phyloP scores from a whole-genome alignment of 2,888 invertebrate species.

The Hetaerina titia region DNA sequence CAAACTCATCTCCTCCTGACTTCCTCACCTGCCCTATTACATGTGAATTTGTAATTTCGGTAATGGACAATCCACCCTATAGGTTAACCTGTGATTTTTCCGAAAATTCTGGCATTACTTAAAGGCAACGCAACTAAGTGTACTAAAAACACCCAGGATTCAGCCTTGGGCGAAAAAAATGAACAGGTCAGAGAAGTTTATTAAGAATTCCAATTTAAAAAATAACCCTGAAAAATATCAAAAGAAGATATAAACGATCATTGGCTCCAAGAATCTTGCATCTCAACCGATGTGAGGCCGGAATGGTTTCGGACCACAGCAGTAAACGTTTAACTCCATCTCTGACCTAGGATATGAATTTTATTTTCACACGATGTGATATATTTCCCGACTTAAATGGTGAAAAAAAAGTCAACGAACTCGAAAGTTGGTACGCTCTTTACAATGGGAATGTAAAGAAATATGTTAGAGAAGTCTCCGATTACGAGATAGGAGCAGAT shows the following conservation, averaged over 20 bases:
- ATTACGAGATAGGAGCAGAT: too few species aligned
- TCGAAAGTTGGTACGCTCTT: too few species aligned
- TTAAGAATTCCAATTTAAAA: too few species aligned
- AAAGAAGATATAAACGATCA: neutral
- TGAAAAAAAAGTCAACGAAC: too few species aligned
- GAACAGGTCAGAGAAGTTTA: too few species aligned
- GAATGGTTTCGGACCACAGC: neutral
- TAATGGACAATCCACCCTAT: too few species aligned
- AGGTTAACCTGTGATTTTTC: neutral
- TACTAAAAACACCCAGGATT: neutral
- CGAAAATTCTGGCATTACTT: neutral
- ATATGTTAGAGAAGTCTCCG: too few species aligned
- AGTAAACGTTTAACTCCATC: neutral
- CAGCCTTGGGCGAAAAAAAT: too few species aligned
- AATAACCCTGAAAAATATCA: too few species aligned
- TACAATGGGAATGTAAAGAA: too few species aligned
- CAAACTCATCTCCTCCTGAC: neutral
- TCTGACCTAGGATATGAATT: neutral
- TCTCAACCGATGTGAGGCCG: neutral
- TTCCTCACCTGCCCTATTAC: neutral
- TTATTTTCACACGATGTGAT: neutral
- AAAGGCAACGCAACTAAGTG: neutral
- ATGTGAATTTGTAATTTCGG: too few species aligned
- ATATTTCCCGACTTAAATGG: neutral
- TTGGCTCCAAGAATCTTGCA: neutral